These are phyloP conservation scores for Geococcyx californianus DNA, from an alignment of 2,113 vertebrate genomes.

Conservation along the genomic window DNA sequence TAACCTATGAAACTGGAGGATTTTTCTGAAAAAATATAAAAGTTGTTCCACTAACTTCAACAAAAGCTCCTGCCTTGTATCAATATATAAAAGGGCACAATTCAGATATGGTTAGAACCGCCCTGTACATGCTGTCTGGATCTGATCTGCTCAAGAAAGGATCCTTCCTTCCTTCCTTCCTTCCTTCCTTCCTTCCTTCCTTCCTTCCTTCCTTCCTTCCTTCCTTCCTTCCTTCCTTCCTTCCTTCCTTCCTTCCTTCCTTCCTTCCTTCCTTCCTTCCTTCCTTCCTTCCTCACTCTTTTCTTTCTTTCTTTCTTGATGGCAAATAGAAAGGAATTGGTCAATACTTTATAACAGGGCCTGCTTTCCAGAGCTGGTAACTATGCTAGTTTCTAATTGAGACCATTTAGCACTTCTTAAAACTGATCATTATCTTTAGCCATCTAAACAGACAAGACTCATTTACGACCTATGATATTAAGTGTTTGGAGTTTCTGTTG, in stretches of 20 bases:
- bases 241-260: too few relatives aligned
- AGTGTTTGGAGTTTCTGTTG: slow-evolving; percentile 20
- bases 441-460: not conserved
- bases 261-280: too few relatives aligned
- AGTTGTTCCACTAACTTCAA: not conserved
- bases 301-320: not conserved
- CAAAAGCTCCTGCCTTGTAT: not conserved
- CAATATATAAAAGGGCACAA: not conserved
- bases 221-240: too few relatives aligned
- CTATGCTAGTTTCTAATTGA: not conserved
- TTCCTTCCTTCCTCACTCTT: too few relatives aligned
- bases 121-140: not conserved
- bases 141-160: not conserved
- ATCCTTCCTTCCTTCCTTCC: too few relatives aligned
- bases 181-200: too few relatives aligned
- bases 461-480: not conserved
- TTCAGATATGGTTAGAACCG: not conserved
- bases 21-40: not conserved
- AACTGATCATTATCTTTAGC: not conserved
- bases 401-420: slow-evolving; percentile 5
- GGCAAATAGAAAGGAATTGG: not conserved
- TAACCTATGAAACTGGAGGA: not conserved
- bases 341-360: not conserved
- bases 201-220: too few relatives aligned
- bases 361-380: not conserved